A percentile compares a stretch with the other conserved stretches of the same genome.
These are phyloP conservation scores for Macquaria australasica DNA, from an alignment of 2,113 vertebrate genomes.

Conservation along the genomic window DNA sequence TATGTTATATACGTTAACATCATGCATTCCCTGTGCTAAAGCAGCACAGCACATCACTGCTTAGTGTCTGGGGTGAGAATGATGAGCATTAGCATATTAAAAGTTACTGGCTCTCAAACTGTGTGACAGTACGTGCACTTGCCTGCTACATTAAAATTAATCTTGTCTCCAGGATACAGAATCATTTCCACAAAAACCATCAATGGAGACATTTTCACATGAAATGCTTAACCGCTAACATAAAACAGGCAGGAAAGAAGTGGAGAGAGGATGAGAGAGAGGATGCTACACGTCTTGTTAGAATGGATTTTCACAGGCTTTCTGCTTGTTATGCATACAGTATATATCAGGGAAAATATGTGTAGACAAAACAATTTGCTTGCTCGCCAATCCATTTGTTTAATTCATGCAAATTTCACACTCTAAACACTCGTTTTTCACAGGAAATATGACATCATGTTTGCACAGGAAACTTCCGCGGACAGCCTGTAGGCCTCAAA, in stretches of 20 bases:
- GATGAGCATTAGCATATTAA: slow-evolving; percentile 65
- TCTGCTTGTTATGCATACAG: slow-evolving; percentile 12
- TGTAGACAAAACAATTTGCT: slow-evolving; percentile 33
- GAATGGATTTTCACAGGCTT: slow-evolving; percentile 13
- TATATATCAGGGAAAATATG: slow-evolving; percentile 26
- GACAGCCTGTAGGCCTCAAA: slow-evolving; percentile 42
- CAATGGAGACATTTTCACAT: slow-evolving; percentile 39
- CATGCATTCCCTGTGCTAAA: slow-evolving; percentile 13
- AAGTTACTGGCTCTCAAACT: slow-evolving; percentile 42
- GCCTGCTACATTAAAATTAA: slow-evolving; percentile 36
- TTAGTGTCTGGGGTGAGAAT: slow-evolving; percentile 25
- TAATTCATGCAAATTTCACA: slow-evolving; percentile 34
- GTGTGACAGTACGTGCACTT: slow-evolving; percentile 15
- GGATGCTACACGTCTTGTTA: neutral
- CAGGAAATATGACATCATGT: slow-evolving; percentile 50
- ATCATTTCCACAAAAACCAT: slow-evolving; percentile 22
- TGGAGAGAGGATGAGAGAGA: neutral
- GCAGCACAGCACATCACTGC: slow-evolving; percentile 19
- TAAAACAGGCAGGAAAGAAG: slow-evolving; percentile 27
- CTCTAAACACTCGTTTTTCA: slow-evolving; percentile 16
- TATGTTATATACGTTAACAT: neutral
- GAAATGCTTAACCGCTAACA: slow-evolving; percentile 17
- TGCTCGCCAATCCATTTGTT: slow-evolving; percentile 36
- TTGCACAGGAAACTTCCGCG: slow-evolving; percentile 34
- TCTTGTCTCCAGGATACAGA: slow-evolving; percentile 44